Conservation (phyloP, 2,113 vertebrate genomes). For the Colaptes auratus region DNA sequence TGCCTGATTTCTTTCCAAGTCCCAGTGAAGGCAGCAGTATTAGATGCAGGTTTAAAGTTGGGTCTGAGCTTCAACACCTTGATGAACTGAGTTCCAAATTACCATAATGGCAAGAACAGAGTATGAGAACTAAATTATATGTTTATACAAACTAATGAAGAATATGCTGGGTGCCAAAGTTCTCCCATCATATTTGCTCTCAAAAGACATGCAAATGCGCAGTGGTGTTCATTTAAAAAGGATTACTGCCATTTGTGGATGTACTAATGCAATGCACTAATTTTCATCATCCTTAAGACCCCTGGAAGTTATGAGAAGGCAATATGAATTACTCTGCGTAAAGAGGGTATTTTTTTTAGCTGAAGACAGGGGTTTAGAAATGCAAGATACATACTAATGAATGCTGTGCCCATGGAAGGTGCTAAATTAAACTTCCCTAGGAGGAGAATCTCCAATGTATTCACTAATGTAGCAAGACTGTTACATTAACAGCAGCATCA, state of each 20-base stretch:
- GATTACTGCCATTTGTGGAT: not conserved
- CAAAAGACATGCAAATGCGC: not conserved
- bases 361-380: not conserved
- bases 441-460: not conserved
- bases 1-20: not conserved
- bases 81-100: not conserved
- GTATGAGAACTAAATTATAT: not conserved
- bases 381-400: not conserved
- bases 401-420: not conserved
- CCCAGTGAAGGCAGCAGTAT: not conserved
- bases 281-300: constrained; percentile 7
- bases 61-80: not conserved
- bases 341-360: not conserved
- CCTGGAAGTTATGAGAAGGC: not conserved
- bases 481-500: not conserved
- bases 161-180: not conserved
- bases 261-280: not conserved
- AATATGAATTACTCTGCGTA: not conserved
- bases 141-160: constrained; percentile 4
- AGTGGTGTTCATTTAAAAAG: not conserved
- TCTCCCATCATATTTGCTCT: not conserved
- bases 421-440: not conserved
- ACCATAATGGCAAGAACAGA: not conserved
- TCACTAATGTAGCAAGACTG: not conserved
- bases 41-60: not conserved